phyloP scores from a whole-genome alignment of 2,888 invertebrate species.

The Drosophila greeni region DNA sequence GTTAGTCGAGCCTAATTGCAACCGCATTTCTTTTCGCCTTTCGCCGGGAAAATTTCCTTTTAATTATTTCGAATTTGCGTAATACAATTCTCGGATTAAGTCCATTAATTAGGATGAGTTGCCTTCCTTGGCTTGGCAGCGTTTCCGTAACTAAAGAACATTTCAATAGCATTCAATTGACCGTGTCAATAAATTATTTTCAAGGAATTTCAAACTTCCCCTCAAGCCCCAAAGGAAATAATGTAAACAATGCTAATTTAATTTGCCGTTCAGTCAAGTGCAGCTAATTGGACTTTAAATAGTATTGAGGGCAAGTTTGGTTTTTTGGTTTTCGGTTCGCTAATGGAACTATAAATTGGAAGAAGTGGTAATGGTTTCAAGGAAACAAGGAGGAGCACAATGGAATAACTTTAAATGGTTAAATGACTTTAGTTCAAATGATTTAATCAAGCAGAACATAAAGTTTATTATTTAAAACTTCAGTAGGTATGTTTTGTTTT shows the following conservation, averaged over 20 bases:
- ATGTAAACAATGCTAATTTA: conserved; percentile 51
- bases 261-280: conserved; percentile 55
- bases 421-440: background rate
- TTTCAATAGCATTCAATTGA: conserved; percentile 35
- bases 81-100: conserved; percentile 30
- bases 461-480: background rate
- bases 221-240: conserved; percentile 7
- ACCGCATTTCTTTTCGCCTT: conserved; percentile 27
- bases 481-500: background rate
- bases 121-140: conserved; percentile 10
- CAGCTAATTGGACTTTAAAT: conserved; percentile 50
- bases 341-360: conserved; percentile 15
- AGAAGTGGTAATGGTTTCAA: background rate
- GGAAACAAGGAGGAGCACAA: background rate
- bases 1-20: conserved; percentile 46
- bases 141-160: conserved; percentile 23
- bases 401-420: background rate
- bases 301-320: conserved; percentile 24
- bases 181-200: conserved; percentile 42
- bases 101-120: conserved; percentile 32
- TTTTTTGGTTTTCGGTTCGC: conserved; percentile 9
- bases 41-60: conserved; percentile 30
- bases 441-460: background rate
- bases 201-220: conserved; percentile 16
- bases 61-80: conserved; percentile 52